Conservation (phyloP, 1,140 invertebrate species). For the Anthonomus grandis region DNA sequence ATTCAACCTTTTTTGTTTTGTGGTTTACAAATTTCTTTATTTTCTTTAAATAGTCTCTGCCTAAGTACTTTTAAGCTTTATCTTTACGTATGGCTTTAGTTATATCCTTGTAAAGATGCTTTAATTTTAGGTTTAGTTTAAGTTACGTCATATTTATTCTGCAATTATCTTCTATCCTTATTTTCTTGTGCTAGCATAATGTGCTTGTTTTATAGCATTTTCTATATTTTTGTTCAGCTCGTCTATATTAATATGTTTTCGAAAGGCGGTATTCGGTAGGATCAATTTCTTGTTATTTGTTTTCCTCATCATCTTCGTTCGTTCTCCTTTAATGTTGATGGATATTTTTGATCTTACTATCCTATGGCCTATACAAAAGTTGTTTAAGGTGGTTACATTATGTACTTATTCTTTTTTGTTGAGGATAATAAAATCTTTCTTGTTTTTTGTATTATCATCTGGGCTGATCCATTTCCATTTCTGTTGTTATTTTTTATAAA, state of each 20-base stretch:
- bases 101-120: background rate
- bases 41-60: background rate
- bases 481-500: too few relatives aligned
- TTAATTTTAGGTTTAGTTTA: background rate
- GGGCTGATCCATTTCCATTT: too few relatives aligned
- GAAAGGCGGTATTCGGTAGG: background rate
- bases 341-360: background rate
- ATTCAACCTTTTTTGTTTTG: background rate
- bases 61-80: background rate
- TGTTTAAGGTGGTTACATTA: too few relatives aligned
- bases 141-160: too few relatives aligned
- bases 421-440: too few relatives aligned
- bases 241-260: background rate
- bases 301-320: background rate
- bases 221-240: background rate
- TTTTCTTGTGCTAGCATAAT: too few relatives aligned
- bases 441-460: background rate
- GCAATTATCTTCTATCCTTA: too few relatives aligned
- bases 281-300: background rate
- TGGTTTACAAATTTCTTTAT: background rate
- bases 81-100: background rate
- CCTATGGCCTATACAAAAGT: background rate
- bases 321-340: background rate
- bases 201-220: background rate
- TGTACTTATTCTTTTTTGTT: too few relatives aligned